Percentiles rank a stretch among this genome's conserved stretches.
These are phyloP conservation scores for Drosophila dunni DNA, from an alignment of 1,140 invertebrate genomes.

Conservation along the genomic window DNA sequence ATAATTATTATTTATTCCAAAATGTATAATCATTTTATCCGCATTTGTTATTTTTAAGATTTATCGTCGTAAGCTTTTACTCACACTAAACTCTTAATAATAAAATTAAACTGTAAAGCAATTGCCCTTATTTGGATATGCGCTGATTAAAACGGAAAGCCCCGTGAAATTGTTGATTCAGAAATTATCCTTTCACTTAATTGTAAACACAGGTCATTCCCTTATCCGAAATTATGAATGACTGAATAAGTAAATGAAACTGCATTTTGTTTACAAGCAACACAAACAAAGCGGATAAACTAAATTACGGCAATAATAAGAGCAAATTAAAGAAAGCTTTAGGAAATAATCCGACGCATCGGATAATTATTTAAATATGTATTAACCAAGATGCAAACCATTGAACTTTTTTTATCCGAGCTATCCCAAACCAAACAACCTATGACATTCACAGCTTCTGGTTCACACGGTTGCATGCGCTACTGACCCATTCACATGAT, in stretches of 20 bases:
- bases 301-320: background rate
- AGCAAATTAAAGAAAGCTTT: background rate
- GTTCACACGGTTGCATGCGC: constrained; percentile 22
- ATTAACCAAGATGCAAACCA: background rate
- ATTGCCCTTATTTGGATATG: background rate
- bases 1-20: background rate
- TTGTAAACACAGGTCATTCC: background rate
- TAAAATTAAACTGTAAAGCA: background rate
- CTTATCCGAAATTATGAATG: constrained; percentile 1
- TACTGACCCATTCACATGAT: constrained; percentile 22
- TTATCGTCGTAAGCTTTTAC: background rate
- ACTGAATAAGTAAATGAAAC: constrained; percentile 3
- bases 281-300: constrained; percentile 1
- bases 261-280: background rate
- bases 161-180: background rate
- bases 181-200: background rate
- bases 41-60: background rate
- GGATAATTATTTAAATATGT: background rate
- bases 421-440: no score
- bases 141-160: no score
- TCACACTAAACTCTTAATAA: background rate
- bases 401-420: background rate
- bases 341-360: background rate
- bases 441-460: background rate
- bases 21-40: background rate